phyloP scores from a whole-genome alignment of 1,140 invertebrate species.

The Formica selysi region DNA sequence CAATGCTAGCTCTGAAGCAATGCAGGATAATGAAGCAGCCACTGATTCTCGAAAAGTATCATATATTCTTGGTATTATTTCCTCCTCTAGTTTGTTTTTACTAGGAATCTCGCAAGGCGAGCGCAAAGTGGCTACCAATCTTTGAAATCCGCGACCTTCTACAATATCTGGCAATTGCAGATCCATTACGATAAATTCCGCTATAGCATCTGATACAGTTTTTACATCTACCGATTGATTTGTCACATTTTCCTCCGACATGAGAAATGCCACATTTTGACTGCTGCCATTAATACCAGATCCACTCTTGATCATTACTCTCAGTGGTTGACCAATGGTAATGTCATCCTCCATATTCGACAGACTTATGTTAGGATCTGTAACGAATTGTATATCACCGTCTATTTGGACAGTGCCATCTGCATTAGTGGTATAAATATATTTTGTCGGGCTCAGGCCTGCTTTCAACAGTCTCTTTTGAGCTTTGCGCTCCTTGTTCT shows the following conservation, averaged over 20 bases:
- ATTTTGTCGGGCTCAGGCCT: conserved; percentile 76
- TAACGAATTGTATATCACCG: conserved; percentile 85
- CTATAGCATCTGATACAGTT: conserved; percentile 84
- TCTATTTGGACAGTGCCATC: conserved; percentile 86
- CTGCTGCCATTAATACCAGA: conserved; percentile 63
- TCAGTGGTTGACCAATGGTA: conserved; percentile 79
- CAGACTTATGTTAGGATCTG: conserved; percentile 82
- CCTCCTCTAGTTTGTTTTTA: conserved; percentile 86
- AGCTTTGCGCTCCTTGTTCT: conserved; percentile 83
- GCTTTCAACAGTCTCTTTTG: conserved; percentile 83
- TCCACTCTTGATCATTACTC: conserved; percentile 82
- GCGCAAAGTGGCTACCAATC: conserved; percentile 85
- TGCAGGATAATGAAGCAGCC: conserved; percentile 75
- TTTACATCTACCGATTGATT: conserved; percentile 78
- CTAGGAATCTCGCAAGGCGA: conserved; percentile 87
- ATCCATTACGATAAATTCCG: conserved; percentile 86
- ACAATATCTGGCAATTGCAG: conserved; percentile 86
- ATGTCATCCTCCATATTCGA: conserved; percentile 82
- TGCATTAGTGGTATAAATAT: conserved; percentile 85
- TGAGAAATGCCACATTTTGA: conserved; percentile 79
- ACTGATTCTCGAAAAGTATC: conserved; percentile 84
- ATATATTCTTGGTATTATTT: conserved; percentile 86
- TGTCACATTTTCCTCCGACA: conserved; percentile 77
- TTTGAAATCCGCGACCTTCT: conserved; percentile 86
- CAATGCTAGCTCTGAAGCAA: conserved; percentile 83